Conservation (phyloP, 2,888 invertebrate genomes). For the Drosophila leonis region DNA sequence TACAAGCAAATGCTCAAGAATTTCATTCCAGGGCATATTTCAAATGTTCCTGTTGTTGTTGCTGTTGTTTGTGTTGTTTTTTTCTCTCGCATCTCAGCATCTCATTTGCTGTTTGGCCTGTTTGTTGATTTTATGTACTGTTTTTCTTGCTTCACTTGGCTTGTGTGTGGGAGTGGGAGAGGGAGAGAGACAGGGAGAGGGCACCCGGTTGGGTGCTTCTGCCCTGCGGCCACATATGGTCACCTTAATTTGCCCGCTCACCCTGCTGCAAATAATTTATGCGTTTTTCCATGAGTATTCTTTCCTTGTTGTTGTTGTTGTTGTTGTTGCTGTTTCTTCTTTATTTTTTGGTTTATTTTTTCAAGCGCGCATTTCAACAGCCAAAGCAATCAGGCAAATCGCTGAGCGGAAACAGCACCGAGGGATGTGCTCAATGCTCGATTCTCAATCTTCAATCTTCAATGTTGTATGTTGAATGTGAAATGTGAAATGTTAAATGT, state of each 20-base stretch:
- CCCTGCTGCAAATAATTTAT: constrained; percentile 71
- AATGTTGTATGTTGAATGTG: constrained; percentile 22
- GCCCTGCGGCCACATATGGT: constrained; percentile 77
- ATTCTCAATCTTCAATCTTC: constrained; percentile 1
- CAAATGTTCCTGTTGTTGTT: constrained; percentile 41
- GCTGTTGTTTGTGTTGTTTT: constrained; percentile 22
- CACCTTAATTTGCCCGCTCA: constrained; percentile 69
- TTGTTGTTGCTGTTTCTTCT: neutral
- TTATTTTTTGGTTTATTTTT: constrained; percentile 74
- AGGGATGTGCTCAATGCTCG: constrained; percentile 57
- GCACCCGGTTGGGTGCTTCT: constrained; percentile 35
- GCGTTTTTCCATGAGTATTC: constrained; percentile 63
- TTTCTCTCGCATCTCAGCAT: constrained; percentile 30
- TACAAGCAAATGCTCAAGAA: constrained; percentile 50
- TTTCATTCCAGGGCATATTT: constrained; percentile 63
- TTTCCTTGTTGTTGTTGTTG: neutral
- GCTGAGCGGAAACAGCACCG: constrained; percentile 66
- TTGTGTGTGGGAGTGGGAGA: constrained; percentile 8
- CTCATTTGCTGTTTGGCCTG: constrained; percentile 69
- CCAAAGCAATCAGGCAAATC: constrained; percentile 73
- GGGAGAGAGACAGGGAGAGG: neutral
- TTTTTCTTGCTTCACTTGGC: constrained; percentile 76
- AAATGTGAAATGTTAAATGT: constrained; percentile 7
- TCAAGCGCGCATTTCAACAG: constrained; percentile 79
- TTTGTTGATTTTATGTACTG: constrained; percentile 80